Conservation (phyloP, 1,140 invertebrate species). For the Penaeus indicus region DNA sequence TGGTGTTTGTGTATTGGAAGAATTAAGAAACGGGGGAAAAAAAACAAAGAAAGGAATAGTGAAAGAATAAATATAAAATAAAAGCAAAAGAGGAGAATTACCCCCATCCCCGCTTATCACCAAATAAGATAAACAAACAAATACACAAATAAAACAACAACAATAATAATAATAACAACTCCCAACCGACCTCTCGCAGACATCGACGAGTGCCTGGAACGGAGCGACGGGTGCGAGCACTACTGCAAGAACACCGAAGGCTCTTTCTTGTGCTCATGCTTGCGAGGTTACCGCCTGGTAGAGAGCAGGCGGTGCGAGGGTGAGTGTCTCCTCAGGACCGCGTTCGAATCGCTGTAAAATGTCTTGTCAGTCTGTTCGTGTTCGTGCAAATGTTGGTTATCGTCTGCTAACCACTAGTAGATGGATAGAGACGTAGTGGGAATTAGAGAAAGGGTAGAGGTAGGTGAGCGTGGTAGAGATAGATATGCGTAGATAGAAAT, state of each 20-base stretch:
- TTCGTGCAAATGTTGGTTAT: too few species aligned
- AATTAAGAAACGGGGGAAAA: neutral
- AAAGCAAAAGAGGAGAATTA: neutral
- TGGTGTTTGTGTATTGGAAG: too few species aligned
- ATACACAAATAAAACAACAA: too few species aligned
- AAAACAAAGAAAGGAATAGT: neutral
- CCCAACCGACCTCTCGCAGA: constrained; percentile 61
- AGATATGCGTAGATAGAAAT: neutral
- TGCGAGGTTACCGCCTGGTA: constrained; percentile 8
- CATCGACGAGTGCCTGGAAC: constrained; percentile 69
- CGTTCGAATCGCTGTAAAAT: too few species aligned
- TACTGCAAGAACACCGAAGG: constrained; percentile 70
- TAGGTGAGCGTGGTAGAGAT: constrained; percentile 3
- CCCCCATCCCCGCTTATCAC: neutral
- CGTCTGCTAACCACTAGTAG: too few species aligned
- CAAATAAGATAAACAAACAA: too few species aligned
- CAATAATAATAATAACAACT: neutral
- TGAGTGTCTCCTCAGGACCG: neutral
- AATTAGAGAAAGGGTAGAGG: too few species aligned
- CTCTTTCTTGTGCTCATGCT: constrained; percentile 66
- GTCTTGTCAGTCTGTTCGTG: too few species aligned
- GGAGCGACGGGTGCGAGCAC: constrained; percentile 64
- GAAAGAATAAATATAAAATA: neutral
- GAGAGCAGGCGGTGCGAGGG: constrained; percentile 70
- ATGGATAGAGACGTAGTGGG: too few species aligned